Evolutionary conservation across 2,888 invertebrate species (phyloP).

Genomic region (Oligia latruncula): DNA sequence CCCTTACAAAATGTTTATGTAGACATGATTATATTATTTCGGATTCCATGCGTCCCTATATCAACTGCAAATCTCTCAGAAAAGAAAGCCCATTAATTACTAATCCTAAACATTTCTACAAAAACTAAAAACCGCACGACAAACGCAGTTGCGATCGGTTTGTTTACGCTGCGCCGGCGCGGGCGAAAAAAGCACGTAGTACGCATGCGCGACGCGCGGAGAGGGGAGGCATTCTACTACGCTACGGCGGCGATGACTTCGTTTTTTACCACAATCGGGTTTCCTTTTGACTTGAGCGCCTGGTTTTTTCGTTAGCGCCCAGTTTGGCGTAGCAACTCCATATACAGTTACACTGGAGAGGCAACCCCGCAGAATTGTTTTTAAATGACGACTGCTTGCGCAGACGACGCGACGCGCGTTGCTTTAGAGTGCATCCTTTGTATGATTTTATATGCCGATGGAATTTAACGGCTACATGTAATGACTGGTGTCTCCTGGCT

Average conservation of each 20-base stretch:
- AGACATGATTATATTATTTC: neutral
- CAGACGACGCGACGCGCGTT: slow-evolving; percentile 68
- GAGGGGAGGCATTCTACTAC: slow-evolving; percentile 80
- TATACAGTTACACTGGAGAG: slow-evolving; percentile 88
- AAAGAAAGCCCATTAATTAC: slow-evolving; percentile 23
- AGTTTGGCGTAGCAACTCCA: slow-evolving; percentile 87
- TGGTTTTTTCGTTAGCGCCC: slow-evolving; percentile 86
- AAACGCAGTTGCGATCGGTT: slow-evolving; percentile 74
- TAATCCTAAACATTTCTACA: slow-evolving; percentile 43
- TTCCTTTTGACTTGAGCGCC: slow-evolving; percentile 83
- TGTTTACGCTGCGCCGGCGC: slow-evolving; percentile 65
- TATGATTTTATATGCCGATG: slow-evolving; percentile 22
- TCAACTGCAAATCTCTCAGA: neutral
- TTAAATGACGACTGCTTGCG: slow-evolving; percentile 82
- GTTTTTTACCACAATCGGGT: slow-evolving; percentile 84
- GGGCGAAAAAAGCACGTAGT: slow-evolving; percentile 82
- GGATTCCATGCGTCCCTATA: neutral
- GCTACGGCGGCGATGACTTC: slow-evolving; percentile 75
- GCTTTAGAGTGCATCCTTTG: slow-evolving; percentile 62
- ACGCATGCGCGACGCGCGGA: slow-evolving; percentile 74
- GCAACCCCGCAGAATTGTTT: slow-evolving; percentile 89
- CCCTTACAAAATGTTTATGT: neutral
- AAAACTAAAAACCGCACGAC: slow-evolving; percentile 67
- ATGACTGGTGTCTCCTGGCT: neutral
- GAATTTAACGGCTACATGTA: neutral